A percentile compares a stretch with the other conserved stretches of the same genome.
Evolutionary conservation across 2,888 invertebrate species (phyloP).

Genomic region (Neria commutata): DNA sequence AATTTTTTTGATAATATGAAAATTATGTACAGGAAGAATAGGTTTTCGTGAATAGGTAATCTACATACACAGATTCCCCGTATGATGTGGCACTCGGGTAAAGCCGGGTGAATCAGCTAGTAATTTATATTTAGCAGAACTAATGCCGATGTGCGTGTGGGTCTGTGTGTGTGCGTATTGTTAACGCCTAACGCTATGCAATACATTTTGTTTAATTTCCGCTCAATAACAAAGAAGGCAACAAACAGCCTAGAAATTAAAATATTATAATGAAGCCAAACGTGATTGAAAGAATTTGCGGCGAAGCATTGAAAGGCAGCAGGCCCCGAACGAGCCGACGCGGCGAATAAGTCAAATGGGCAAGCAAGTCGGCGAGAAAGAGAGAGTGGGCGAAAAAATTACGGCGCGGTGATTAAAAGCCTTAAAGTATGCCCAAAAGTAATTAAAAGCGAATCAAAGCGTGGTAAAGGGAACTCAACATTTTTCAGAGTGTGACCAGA

Average conservation of each 20-base stretch:
- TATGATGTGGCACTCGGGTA: constrained; percentile 41
- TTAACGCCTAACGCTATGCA: neutral
- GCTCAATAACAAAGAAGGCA: too few relatives aligned
- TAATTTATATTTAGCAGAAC: constrained; percentile 14
- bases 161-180: neutral
- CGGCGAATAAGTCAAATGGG: constrained; percentile 39
- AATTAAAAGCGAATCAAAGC: constrained; percentile 49
- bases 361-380: constrained; percentile 5
- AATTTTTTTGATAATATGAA: too few relatives aligned
- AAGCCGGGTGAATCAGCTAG: too few relatives aligned
- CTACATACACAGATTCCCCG: constrained; percentile 42
- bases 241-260: constrained; percentile 37
- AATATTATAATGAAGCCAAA: constrained; percentile 55
- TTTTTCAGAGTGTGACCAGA: constrained; percentile 32
- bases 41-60: too few relatives aligned
- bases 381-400: neutral
- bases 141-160: constrained; percentile 2
- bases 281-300: constrained; percentile 51
- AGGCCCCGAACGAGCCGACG: too few relatives aligned
- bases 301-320: too few relatives aligned
- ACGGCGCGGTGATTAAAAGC: constrained; percentile 2
- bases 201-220: neutral
- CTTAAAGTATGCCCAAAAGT: constrained; percentile 40
- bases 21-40: too few relatives aligned
- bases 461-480: neutral